Percentiles rank a stretch among this genome's conserved stretches.
Conservation (phyloP, 2,888 invertebrate genomes). For the Volucella inflata region DNA sequence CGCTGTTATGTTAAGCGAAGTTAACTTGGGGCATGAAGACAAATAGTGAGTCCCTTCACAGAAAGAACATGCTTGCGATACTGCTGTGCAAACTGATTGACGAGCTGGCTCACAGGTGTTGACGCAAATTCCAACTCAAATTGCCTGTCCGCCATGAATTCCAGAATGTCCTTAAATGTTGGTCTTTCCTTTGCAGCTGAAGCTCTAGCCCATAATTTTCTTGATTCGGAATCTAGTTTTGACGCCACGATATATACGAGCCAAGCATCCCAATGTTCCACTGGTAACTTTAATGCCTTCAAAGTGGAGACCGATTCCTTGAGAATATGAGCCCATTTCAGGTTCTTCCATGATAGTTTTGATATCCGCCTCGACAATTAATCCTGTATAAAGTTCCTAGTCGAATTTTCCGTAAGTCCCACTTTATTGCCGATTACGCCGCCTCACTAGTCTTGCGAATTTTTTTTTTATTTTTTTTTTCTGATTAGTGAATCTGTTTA, state of each 20-base stretch:
- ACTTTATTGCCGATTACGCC: too few relatives aligned
- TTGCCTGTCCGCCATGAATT: too few relatives aligned
- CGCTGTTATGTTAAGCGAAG: too few relatives aligned
- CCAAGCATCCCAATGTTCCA: too few relatives aligned
- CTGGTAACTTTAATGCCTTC: not conserved
- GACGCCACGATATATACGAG: constrained; percentile 1
- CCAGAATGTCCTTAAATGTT: constrained; percentile 5
- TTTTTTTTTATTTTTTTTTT: too few relatives aligned
- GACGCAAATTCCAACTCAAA: constrained; percentile 6
- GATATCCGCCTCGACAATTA: not conserved
- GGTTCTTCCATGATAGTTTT: constrained; percentile 20
- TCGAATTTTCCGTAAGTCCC: too few relatives aligned
- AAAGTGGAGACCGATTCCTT: constrained; percentile 13
- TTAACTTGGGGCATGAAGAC: too few relatives aligned
- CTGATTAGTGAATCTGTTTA: too few relatives aligned
- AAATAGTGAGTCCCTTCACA: too few relatives aligned
- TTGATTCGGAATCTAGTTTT: constrained; percentile 6
- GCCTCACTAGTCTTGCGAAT: too few relatives aligned
- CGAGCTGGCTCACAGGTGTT: not conserved
- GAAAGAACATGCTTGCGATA: not conserved
- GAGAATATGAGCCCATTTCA: not conserved
- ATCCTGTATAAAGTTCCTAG: too few relatives aligned
- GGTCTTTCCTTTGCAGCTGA: constrained; percentile 1
- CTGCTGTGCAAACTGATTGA: not conserved
- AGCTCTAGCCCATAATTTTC: constrained; percentile 6